A percentile compares a stretch with the other conserved stretches of the same genome.
Conservation (phyloP, 1,140 invertebrate genomes). For the Trachymyrmex cornetzi region DNA sequence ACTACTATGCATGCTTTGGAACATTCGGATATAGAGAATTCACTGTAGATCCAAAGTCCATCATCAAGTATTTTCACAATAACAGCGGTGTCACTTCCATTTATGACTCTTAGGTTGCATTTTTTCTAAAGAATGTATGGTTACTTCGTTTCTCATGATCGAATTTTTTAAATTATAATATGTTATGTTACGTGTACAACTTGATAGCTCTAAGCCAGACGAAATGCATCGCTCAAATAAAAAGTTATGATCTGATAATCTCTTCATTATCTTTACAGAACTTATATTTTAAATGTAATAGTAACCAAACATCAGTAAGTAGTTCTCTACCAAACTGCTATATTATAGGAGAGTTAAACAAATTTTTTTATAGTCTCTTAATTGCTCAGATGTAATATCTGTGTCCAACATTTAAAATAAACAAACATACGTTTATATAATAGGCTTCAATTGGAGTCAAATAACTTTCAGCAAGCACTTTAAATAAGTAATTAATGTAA, state of each 20-base stretch:
- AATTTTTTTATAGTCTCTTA: neutral
- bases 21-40: constrained; percentile 80
- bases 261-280: neutral
- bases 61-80: constrained; percentile 76
- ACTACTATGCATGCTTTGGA: constrained; percentile 85
- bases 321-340: neutral
- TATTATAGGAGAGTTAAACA: neutral
- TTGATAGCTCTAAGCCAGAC: constrained; percentile 69
- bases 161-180: constrained; percentile 83
- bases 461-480: neutral
- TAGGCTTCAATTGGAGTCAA: neutral
- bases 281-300: neutral
- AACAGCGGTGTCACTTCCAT: constrained; percentile 69
- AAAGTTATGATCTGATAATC: neutral
- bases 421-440: neutral
- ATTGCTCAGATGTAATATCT: constrained; percentile 2
- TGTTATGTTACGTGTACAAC: constrained; percentile 83
- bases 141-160: constrained; percentile 76
- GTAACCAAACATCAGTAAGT: neutral
- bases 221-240: constrained; percentile 22
- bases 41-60: constrained; percentile 78
- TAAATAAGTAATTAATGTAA: neutral
- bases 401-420: constrained; percentile 12
- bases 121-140: constrained; percentile 75
- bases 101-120: constrained; percentile 66